Base-by-base conservation (phyloP, 2,888 invertebrate species). In the Ophion ellenae region DNA sequence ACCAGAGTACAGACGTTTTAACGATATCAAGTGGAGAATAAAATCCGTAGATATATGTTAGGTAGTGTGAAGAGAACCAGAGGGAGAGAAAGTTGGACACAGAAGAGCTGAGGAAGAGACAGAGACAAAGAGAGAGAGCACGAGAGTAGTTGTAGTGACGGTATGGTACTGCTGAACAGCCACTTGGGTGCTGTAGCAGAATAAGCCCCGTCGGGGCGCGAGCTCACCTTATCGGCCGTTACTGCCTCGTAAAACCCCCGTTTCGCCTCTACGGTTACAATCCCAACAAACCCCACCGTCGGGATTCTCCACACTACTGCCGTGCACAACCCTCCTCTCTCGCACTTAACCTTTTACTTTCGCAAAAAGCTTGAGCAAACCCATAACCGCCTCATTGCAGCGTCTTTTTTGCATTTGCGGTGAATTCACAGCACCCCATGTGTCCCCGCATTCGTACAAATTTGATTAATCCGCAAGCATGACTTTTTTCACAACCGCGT, bases 141-240 rank as follows among this genome's bases (percentile, higher is more conserved):
- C 67, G 64, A 67, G 71, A 87, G 88, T 88, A 88, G 90, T 91
- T 90, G 84, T 80, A 83, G 70, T 81, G 79, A 84, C 79, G 84
- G 87, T 88, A 89, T 89, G 89, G 90, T 89, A 90, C 88, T 88
- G 91, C 89, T 90, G 93, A 93, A 92, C 92, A 93, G 93, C 91
- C 93, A 93, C 94, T 94, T 93, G 93, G 94, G 93, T 93, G 92
- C 93, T 92, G 93, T 93, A 93, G 92, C 90, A 89, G 91, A 92
- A 92, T 94, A 93, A 94, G 92, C 93, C 90, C 90, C 92, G 90
- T 88, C 90, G 90, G 91, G 89, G 90, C 86, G 90, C 91, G 90
- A 92, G 93, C 93, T 94, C 94, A 92, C 94, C 94, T 94, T 94
- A 94, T 94, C 94, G 94, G 93, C 93, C 93, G 94, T 94, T 93